A percentile compares a stretch with the other conserved stretches of the same genome.
Conservation (phyloP, 2,888 invertebrate genomes). For the Scaptomyza flava region DNA sequence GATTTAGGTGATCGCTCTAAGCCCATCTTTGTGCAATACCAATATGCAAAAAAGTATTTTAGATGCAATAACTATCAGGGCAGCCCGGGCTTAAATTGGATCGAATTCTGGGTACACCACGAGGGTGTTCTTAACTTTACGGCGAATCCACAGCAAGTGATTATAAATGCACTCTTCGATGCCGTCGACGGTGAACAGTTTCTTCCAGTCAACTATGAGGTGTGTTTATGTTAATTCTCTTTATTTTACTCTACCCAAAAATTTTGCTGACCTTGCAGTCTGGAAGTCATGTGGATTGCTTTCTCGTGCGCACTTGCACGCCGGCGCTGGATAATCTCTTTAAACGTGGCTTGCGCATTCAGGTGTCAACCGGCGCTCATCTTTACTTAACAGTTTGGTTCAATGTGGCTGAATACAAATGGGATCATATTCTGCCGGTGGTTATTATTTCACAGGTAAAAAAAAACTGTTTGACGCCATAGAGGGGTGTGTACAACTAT, state of each 20-base stretch:
- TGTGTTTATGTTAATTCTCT: conserved; percentile 19
- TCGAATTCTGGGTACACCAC: conserved; percentile 76
- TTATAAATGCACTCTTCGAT: conserved; percentile 72
- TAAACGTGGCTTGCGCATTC: conserved; percentile 62
- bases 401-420: conserved; percentile 73
- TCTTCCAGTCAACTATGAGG: conserved; percentile 79
- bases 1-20: conserved; percentile 30
- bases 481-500: neutral
- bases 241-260: neutral
- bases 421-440: conserved; percentile 74
- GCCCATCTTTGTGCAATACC: conserved; percentile 72
- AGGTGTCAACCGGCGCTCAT: conserved; percentile 56
- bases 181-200: conserved; percentile 75
- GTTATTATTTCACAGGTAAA: conserved; percentile 64
- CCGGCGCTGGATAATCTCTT: conserved; percentile 80
- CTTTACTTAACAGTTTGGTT: conserved; percentile 69
- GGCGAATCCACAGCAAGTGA: conserved; percentile 51
- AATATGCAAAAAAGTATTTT: conserved; percentile 56
- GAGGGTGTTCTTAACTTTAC: conserved; percentile 58
- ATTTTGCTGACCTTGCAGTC: conserved; percentile 46
- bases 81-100: conserved; percentile 73
- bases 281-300: conserved; percentile 68
- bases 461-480: neutral
- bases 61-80: conserved; percentile 65
- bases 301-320: conserved; percentile 77